Evolutionary conservation across 2,888 invertebrate genomes (phyloP).

Genomic region (Drosophila falleni): DNA sequence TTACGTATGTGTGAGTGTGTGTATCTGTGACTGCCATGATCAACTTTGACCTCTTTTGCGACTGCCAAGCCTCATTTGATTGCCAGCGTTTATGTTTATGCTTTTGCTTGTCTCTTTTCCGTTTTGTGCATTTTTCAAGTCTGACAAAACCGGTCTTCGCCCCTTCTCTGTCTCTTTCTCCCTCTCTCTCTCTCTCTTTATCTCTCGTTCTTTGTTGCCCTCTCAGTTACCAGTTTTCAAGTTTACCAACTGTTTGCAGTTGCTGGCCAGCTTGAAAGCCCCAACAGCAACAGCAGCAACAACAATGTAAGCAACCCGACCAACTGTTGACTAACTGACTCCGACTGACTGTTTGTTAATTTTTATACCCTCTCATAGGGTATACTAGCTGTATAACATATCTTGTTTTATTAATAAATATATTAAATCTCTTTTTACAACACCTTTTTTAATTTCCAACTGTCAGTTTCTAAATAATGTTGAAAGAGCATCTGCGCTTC

Average conservation of each 20-base stretch:
- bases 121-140: slow-evolving; percentile 71
- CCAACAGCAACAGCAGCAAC: slow-evolving; percentile 43
- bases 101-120: slow-evolving; percentile 44
- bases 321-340: slow-evolving; percentile 68
- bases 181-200: neutral
- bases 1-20: slow-evolving; percentile 13
- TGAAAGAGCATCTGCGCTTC: neutral
- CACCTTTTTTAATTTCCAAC: neutral
- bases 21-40: slow-evolving; percentile 45
- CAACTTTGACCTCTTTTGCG: slow-evolving; percentile 79
- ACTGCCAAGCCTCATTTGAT: slow-evolving; percentile 74
- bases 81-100: slow-evolving; percentile 73
- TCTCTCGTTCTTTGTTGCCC: neutral
- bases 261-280: slow-evolving; percentile 49
- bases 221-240: slow-evolving; percentile 74
- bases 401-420: neutral
- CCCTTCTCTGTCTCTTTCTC: slow-evolving; percentile 11
- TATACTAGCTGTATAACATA: neutral
- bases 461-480: neutral
- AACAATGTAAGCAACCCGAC: slow-evolving; percentile 33
- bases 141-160: slow-evolving; percentile 66
- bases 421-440: neutral
- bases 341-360: slow-evolving; percentile 38
- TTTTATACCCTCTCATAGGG: slow-evolving; percentile 22
- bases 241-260: slow-evolving; percentile 68